These are phyloP conservation scores for Clamator glandarius DNA, from an alignment of 2,797 vertebrate species.

Conservation along the genomic window DNA sequence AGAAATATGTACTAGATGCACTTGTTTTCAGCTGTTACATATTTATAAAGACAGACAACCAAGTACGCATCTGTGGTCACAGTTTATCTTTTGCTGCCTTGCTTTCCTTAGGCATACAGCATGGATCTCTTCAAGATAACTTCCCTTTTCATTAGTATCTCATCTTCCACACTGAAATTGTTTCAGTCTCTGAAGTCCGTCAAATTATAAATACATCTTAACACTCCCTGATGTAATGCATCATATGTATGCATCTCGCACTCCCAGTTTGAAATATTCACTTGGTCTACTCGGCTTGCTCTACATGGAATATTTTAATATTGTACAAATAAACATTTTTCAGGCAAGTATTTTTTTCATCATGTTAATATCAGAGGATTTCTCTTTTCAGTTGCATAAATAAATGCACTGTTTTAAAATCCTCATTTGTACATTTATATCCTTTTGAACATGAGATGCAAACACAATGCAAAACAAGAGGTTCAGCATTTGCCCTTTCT, in stretches of 20 bases:
- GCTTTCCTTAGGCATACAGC: not conserved
- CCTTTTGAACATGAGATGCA: not conserved
- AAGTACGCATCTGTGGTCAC: not conserved
- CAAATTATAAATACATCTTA: constrained; percentile 30
- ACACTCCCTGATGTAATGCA: not conserved
- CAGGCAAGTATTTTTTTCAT: not conserved
- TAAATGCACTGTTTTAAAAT: not conserved
- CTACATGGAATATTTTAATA: not conserved
- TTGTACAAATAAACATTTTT: not conserved
- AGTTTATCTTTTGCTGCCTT: constrained; percentile 37
- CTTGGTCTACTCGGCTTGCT: not conserved
- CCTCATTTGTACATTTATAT: not conserved
- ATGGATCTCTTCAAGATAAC: not conserved
- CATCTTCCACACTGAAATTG: not conserved
- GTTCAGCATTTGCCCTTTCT: not conserved
- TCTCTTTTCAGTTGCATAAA: not conserved
- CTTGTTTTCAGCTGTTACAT: not conserved
- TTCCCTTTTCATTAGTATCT: constrained; percentile 8
- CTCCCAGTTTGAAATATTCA: not conserved
- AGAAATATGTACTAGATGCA: not conserved
- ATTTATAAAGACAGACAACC: not conserved
- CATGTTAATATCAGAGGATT: not conserved
- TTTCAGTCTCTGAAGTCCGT: not conserved
- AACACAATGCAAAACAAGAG: not conserved
- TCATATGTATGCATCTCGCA: not conserved